A percentile compares a stretch with the other conserved stretches of the same genome.
Conservation (phyloP, 1,140 invertebrate genomes). For the Cydia strobilella region DNA sequence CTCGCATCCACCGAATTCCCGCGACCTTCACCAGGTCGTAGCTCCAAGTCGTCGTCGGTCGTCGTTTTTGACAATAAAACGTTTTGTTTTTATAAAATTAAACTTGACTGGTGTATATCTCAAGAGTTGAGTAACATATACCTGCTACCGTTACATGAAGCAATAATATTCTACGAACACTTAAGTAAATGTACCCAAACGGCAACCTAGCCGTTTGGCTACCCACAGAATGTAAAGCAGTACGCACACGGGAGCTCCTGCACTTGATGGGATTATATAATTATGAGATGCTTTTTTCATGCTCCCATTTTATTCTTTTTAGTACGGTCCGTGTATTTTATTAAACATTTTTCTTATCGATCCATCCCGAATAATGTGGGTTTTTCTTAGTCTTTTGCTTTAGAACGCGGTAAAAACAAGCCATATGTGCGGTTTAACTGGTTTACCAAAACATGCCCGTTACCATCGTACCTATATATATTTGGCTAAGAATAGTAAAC, state of each 20-base stretch:
- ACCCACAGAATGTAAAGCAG: constrained; percentile 42
- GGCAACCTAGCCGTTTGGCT: constrained; percentile 15
- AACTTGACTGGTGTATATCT: not conserved
- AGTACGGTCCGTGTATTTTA: constrained; percentile 52
- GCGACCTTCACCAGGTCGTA: too few species aligned
- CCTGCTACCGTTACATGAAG: not conserved
- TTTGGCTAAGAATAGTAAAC: too few species aligned
- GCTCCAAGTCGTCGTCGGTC: too few species aligned
- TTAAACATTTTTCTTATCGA: constrained; percentile 41
- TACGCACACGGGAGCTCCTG: constrained; percentile 43
- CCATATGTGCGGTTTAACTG: not conserved
- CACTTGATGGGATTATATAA: constrained; percentile 56
- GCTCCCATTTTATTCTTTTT: constrained; percentile 53
- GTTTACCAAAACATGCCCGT: not conserved
- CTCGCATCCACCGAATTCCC: too few species aligned
- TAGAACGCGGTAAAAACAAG: constrained; percentile 20
- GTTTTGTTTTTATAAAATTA: too few species aligned
- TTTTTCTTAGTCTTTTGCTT: constrained; percentile 23
- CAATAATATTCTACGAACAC: constrained; percentile 28
- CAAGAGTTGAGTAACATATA: not conserved
- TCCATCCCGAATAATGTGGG: constrained; percentile 6
- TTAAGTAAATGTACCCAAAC: constrained; percentile 38
- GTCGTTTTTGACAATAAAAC: too few species aligned
- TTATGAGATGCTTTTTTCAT: constrained; percentile 62
- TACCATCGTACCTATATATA: not conserved